Evolutionary conservation across 2,888 invertebrate genomes (phyloP), one percentile per base, ranked within the genome.

Genomic region (Leucophenga maculata): DNA sequence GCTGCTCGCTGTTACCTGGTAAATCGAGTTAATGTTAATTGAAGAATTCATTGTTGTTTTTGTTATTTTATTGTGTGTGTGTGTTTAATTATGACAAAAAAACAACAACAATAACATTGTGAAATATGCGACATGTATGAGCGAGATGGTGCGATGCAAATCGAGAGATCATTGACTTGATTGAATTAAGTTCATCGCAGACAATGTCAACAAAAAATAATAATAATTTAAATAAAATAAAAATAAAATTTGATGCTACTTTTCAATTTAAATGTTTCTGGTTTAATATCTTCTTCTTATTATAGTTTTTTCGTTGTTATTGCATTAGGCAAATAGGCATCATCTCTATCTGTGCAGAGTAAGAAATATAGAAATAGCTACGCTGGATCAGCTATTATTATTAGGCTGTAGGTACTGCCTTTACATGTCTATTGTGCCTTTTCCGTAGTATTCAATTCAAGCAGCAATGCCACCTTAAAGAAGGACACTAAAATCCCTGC

Each of bases 1-100:
- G n/a, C n/a, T n/a, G n/a, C n/a, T n/a, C 50, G 65, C 14, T 54
- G 3, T 54, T 66, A 39, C 31, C 54, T 66, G 66, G 54, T 54
- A 52, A 66, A 66, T 39, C 31, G 18, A 66, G 11, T 52, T 31
- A 54, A 32, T 57, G 83, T 80, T 80, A 83, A 82, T 80, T 83
- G 83, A 80, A 80, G 83, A 80, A 83, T 80, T 83, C 83, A 83
- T 80, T 80, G 82, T 83, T 82, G 77, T 80, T 83, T 18, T 54
- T 44, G 32, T 65, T 65, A 54, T 65, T 8, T 39, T 8, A 39
- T 8, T 39, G 39, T 39, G 39, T 65, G 44, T 65, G 20, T 20
- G 83, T 77, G 77, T 80, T 80, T 83, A 80, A 83, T 80, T 80
- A 82, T 83, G 80, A 82, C 83, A 3, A 26, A 2, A 26, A 26